Conservation (phyloP, 2,888 invertebrate genomes). For the Perdita meconis region DNA sequence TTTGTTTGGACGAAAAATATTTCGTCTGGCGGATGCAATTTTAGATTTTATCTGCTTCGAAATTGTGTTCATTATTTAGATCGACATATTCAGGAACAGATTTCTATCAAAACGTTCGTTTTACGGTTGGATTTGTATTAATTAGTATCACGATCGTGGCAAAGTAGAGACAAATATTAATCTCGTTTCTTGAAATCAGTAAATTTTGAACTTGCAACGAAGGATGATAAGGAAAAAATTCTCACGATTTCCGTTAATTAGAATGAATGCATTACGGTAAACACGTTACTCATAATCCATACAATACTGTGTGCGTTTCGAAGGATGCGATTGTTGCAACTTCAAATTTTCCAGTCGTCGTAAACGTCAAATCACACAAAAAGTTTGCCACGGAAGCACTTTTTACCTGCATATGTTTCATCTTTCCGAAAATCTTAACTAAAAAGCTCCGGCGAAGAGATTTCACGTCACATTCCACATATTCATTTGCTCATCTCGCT, state of each 20-base stretch:
- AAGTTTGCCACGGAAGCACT: neutral
- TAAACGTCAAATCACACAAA: constrained; percentile 12
- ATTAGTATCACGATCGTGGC: neutral
- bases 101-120: neutral
- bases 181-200: neutral
- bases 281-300: constrained; percentile 18
- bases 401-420: constrained; percentile 47
- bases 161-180: neutral
- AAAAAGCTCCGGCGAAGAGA: constrained; percentile 28
- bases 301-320: constrained; percentile 10
- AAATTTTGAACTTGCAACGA: neutral
- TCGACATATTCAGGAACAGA: neutral
- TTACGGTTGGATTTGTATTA: constrained; percentile 1
- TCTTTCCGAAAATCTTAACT: constrained; percentile 39
- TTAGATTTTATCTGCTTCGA: neutral
- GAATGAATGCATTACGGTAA: constrained; percentile 28
- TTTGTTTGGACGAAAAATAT: neutral
- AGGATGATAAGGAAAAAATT: neutral
- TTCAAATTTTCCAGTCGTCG: constrained; percentile 29
- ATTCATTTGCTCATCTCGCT: constrained; percentile 43
- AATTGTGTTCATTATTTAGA: neutral
- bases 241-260: constrained; percentile 14
- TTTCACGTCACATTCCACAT: constrained; percentile 55
- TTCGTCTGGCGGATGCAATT: neutral
- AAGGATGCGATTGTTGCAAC: constrained; percentile 29